Evolutionary conservation across 2,888 invertebrate genomes (phyloP).

Genomic region (Netelia inedita): DNA sequence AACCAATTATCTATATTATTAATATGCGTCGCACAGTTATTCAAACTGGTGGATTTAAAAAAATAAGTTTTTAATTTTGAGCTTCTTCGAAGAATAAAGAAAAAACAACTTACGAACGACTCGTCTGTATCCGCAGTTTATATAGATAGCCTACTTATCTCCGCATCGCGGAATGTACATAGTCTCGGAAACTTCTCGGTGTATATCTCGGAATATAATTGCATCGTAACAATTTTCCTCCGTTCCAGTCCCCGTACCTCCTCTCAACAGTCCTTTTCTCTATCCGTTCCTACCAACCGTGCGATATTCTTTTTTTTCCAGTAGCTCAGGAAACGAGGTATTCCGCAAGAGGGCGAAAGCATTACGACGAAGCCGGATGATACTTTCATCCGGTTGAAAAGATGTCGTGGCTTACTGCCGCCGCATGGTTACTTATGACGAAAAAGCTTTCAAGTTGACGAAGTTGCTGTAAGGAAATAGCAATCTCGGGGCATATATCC

Average conservation of each 20-base stretch:
- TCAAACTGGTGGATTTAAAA: no score
- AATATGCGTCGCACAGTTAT: no score
- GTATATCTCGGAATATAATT: constrained; percentile 35
- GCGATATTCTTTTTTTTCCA: constrained; percentile 31
- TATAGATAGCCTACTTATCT: background rate
- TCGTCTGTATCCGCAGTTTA: background rate
- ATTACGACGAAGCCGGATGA: constrained; percentile 29
- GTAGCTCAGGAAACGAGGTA: constrained; percentile 8
- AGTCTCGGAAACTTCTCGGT: constrained; percentile 18
- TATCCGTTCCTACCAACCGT: background rate
- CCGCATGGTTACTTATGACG: constrained; percentile 58
- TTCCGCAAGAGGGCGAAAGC: background rate
- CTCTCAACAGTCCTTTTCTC: background rate
- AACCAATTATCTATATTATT: no score
- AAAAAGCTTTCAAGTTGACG: constrained; percentile 64
- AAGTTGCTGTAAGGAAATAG: constrained; percentile 51
- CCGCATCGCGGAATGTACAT: background rate
- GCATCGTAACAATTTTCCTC: constrained; percentile 45
- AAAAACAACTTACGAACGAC: background rate
- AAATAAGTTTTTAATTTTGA: background rate
- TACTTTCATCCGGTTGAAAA: constrained; percentile 46
- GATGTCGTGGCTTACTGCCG: background rate
- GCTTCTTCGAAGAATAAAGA: background rate
- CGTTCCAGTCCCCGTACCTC: background rate
- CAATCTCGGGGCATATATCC: constrained; percentile 58